These are phyloP conservation scores for Alca torda DNA, from an alignment of 2,797 vertebrate genomes.

Conservation along the genomic window DNA sequence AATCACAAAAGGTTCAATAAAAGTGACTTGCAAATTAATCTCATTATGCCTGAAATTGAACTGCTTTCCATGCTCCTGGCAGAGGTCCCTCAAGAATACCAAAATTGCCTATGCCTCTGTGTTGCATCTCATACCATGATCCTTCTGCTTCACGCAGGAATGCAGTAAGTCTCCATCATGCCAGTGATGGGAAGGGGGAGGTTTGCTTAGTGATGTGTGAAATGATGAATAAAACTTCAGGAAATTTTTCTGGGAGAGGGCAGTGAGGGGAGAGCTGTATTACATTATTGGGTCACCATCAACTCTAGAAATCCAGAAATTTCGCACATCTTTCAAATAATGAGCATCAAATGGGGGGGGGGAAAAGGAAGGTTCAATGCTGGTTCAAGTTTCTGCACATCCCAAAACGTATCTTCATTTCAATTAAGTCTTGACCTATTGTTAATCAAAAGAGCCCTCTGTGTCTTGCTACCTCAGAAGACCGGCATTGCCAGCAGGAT, in stretches of 20 bases:
- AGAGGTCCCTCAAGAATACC: conserved; percentile 41
- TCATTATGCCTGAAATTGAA: conserved; percentile 52
- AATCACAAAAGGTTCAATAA: conserved; percentile 65
- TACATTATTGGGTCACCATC: background rate
- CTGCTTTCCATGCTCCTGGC: conserved; percentile 9
- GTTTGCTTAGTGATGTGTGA: conserved; percentile 26
- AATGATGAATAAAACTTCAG: conserved; percentile 22
- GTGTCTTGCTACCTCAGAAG: conserved; percentile 24
- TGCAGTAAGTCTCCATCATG: background rate
- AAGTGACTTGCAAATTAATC: conserved; percentile 58
- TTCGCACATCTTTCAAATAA: conserved; percentile 5
- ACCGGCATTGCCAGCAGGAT: conserved; percentile 2
- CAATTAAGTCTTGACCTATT: conserved; percentile 56
- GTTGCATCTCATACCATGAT: background rate
- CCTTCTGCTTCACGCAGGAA: background rate
- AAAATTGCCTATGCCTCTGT: background rate
- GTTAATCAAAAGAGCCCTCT: conserved; percentile 35
- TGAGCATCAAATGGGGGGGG: background rate
- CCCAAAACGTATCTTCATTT: conserved; percentile 21
- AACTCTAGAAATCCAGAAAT: background rate
- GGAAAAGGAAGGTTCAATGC: background rate
- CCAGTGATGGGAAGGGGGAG: background rate
- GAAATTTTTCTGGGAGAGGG: background rate
- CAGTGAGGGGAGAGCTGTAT: background rate
- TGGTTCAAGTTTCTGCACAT: conserved; percentile 13